Evolutionary conservation across 2,797 vertebrate genomes (phyloP).

Genomic region (Neosilurus hyrtlii): DNA sequence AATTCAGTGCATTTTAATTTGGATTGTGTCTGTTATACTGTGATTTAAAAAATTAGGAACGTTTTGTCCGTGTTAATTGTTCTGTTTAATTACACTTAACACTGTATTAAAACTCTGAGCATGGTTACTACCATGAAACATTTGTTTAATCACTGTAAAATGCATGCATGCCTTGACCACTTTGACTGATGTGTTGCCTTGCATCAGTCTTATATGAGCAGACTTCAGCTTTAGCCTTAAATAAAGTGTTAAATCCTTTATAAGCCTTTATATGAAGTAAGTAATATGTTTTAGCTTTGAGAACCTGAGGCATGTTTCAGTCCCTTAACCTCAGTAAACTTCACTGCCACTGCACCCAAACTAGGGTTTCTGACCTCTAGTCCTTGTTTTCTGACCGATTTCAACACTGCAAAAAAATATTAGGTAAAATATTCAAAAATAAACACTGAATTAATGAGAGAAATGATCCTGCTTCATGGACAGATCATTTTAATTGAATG

Average conservation of each 20-base stretch:
- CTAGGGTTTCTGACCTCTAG: not conserved
- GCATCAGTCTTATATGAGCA: not conserved
- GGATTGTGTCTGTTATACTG: not conserved
- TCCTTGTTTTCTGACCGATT: not conserved
- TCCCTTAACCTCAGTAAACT: not conserved
- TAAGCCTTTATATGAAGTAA: not conserved
- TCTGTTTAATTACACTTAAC: not conserved
- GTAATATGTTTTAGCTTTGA: not conserved
- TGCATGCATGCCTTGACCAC: slow-evolving; percentile 25
- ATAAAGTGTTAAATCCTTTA: not conserved
- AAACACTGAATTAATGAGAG: too few species aligned
- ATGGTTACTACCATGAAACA: not conserved
- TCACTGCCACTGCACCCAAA: not conserved
- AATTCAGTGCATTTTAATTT: not conserved
- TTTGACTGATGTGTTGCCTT: slow-evolving; percentile 47
- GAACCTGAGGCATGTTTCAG: not conserved
- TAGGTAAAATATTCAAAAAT: too few species aligned
- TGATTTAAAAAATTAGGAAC: not conserved
- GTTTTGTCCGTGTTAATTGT: not conserved
- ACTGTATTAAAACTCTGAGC: not conserved
- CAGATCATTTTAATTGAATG: too few species aligned
- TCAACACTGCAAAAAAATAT: not conserved
- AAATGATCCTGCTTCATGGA: too few species aligned
- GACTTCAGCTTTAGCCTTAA: not conserved
- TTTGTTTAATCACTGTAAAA: not conserved